Percentiles rank a stretch among this genome's conserved stretches.
Conservation (phyloP, 2,888 invertebrate genomes). For the Volucella inflata region DNA sequence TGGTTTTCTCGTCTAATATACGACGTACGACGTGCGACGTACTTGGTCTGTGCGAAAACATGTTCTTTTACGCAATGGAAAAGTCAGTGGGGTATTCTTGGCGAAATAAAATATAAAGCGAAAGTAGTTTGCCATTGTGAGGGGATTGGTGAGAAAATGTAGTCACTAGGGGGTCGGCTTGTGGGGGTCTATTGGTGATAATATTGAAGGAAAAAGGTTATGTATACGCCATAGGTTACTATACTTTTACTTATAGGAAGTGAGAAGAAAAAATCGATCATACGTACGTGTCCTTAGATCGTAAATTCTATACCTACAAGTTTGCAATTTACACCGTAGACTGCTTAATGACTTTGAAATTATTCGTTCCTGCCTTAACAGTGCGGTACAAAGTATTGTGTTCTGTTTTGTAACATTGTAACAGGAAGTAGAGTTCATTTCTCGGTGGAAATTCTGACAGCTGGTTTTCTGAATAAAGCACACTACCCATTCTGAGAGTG, state of each 20-base stretch:
- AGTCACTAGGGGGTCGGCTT: neutral
- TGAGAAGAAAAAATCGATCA: constrained; percentile 8
- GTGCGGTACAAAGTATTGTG: no score
- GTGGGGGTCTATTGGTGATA: neutral
- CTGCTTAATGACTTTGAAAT: no score
- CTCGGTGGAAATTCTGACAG: no score
- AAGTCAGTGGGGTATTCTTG: constrained; percentile 30
- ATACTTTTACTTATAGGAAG: constrained; percentile 21
- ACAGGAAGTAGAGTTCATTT: no score
- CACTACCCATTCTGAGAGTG: no score
- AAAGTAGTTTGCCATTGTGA: constrained; percentile 52
- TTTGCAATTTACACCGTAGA: neutral
- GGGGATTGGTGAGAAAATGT: neutral
- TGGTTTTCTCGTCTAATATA: neutral
- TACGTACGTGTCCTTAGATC: constrained; percentile 35
- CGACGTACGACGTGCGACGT: no score
- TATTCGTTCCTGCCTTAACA: no score
- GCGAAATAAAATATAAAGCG: constrained; percentile 24
- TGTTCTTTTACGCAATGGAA: constrained; percentile 39
- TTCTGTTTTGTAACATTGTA: no score
- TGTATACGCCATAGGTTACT: constrained; percentile 64
- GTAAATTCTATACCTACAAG: constrained; percentile 13
- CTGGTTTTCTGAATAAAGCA: no score
- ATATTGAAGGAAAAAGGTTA: constrained; percentile 10
- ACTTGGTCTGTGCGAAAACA: neutral